These are phyloP conservation scores for Aporophyla lueneburgensis DNA, from an alignment of 2,888 invertebrate genomes.

Conservation along the genomic window DNA sequence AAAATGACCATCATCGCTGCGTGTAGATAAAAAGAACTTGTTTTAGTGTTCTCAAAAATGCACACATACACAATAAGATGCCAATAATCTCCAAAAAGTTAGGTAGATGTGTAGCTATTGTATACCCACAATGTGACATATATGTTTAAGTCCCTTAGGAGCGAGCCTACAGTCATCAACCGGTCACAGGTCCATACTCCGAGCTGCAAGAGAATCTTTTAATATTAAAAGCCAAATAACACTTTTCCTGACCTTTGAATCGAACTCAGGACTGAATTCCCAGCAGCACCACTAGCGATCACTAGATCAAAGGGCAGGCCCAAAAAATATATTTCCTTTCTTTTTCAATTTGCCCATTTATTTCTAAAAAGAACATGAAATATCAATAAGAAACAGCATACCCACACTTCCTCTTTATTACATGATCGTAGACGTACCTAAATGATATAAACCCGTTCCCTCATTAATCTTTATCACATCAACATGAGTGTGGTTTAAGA, in stretches of 20 bases:
- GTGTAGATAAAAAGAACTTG: neutral
- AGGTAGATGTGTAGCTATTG: neutral
- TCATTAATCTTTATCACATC: conserved; percentile 55
- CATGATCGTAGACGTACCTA: conserved; percentile 9
- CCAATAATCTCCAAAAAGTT: neutral
- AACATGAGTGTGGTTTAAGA: conserved; percentile 36
- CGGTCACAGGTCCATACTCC: neutral
- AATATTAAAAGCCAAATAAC: neutral
- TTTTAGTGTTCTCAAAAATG: neutral
- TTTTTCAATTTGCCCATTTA: too few species aligned
- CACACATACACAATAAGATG: neutral
- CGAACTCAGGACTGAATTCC: neutral
- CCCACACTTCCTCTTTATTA: conserved; percentile 19
- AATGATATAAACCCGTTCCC: conserved; percentile 44
- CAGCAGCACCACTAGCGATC: neutral
- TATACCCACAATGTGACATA: neutral
- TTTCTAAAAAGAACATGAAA: neutral
- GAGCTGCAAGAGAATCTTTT: neutral
- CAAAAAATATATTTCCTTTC: neutral
- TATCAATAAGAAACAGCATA: neutral
- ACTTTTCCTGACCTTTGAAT: neutral
- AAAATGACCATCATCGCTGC: neutral
- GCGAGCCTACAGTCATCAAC: neutral
- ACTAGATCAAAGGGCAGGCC: neutral
- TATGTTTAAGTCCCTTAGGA: neutral